Base-by-base conservation (phyloP, 1,140 invertebrate species). In the Papilio helenus region DNA sequence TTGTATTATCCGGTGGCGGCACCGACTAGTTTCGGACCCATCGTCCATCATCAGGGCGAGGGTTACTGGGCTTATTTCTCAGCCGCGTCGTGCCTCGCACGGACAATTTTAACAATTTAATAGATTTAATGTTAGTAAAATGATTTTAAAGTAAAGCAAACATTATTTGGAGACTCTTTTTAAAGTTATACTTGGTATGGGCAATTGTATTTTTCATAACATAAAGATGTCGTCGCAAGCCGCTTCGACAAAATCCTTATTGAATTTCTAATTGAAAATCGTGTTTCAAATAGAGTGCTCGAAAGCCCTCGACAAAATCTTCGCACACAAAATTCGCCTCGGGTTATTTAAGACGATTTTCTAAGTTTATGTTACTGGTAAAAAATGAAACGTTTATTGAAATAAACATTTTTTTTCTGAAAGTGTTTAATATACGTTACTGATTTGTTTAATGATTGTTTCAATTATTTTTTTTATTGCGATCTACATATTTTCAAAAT, bases 231-330 rank as follows among this genome's bases (percentile, higher is more conserved):
- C 46, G 46, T 49, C 14, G 5, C 61, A 29, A 29, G 23, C 61
- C 10, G 23, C 26, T 29, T 68, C 23, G 26, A 61, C 20, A 61
- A 61, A 65, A 68, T 68, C 26, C 61, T 68, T 68, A 68, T 34
- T 68, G 23, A 68, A 68, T 68, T 68, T 68, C 61, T 68, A 68
- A 68, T 68, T 68, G 61, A 68, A 68, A 68, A 68, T 29, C 61
- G 5, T 68, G 61, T 68, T 68, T 68, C 61, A 29, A 68, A 68
- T 68, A 68, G 61, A 68, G 61, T 68, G 61, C 61, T 68, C 61
- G 61, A 68, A 68, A 23, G 20, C 20, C 12, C 23, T 61, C 61
- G 26, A 68, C 61, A 68, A 68, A 34, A 68, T 68, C 34, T 68
- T 68, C 61, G 14, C 61, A 68, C 26, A 34, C 61, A 68, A 68